phyloP scores from a whole-genome alignment of 2,888 invertebrate genomes.

The Empis stercorea region DNA sequence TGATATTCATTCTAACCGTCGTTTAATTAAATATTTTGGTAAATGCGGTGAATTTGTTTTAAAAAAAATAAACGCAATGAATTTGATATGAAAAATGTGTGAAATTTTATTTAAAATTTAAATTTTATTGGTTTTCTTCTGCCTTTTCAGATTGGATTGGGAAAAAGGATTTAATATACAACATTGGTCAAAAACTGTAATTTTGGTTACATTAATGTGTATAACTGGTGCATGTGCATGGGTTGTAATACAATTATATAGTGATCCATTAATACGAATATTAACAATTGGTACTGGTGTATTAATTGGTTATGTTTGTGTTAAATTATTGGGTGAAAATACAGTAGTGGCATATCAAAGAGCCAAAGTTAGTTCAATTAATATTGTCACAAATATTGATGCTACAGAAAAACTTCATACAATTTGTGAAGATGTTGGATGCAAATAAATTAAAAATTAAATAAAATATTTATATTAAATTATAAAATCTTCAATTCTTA shows the following conservation, averaged over 20 bases:
- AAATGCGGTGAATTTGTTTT: no score
- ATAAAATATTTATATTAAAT: no score
- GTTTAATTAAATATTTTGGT: no score
- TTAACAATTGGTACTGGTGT: conserved; percentile 69
- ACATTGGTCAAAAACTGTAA: conserved; percentile 74
- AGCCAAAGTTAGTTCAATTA: conserved; percentile 76
- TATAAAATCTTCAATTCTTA: no score
- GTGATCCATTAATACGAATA: conserved; percentile 64
- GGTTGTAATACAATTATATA: conserved; percentile 65
- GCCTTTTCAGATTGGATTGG: conserved; percentile 63
- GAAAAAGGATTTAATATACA: conserved; percentile 68
- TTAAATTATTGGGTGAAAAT: conserved; percentile 77
- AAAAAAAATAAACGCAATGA: no score
- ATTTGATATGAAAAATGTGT: no score
- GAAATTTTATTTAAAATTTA: no score
- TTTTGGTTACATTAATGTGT: conserved; percentile 66
- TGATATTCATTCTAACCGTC: no score
- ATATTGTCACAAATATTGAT: conserved; percentile 45
- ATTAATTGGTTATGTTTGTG: conserved; percentile 70
- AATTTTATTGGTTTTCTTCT: no score
- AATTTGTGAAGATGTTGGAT: conserved; percentile 31
- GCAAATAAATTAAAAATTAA: no score
- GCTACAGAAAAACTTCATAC: conserved; percentile 31
- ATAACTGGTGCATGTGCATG: conserved; percentile 65
- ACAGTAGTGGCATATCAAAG: conserved; percentile 83